Evolutionary conservation across 2,888 invertebrate species (phyloP).

Genomic region (Andrena dorsata): DNA sequence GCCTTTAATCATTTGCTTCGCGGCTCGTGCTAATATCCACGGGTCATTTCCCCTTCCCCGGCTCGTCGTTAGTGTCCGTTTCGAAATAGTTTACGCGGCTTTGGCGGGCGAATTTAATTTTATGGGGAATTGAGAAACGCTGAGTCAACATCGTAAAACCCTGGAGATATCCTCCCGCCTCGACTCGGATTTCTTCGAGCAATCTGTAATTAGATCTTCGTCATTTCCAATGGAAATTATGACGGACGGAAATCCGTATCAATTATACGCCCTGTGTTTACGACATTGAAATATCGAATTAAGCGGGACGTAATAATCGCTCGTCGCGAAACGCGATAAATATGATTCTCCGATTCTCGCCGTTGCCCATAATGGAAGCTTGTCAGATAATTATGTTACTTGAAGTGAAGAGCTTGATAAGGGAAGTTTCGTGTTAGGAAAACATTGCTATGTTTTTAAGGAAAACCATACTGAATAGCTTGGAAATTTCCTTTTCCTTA

Average conservation of each 20-base stretch:
- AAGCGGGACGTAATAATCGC: slow-evolving; percentile 2
- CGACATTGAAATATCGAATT: slow-evolving; percentile 40
- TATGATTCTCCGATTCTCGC: slow-evolving; percentile 2
- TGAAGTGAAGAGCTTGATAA: background rate
- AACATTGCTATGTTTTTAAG: too few species aligned
- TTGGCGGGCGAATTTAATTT: slow-evolving; percentile 41
- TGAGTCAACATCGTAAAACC: slow-evolving; percentile 46
- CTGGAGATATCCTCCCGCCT: background rate
- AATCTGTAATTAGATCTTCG: slow-evolving; percentile 62
- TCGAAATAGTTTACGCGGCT: slow-evolving; percentile 3
- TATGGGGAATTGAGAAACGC: slow-evolving; percentile 44
- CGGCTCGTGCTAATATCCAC: background rate
- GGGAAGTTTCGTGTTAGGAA: background rate
- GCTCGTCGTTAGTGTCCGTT: background rate
- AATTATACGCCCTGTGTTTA: slow-evolving; percentile 34
- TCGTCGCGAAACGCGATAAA: background rate
- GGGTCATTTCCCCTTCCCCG: background rate
- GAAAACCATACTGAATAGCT: too few species aligned
- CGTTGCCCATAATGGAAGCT: background rate
- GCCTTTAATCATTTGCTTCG: slow-evolving; percentile 39
- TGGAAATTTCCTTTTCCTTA: too few species aligned
- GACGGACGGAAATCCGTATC: slow-evolving; percentile 36
- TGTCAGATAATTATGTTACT: background rate
- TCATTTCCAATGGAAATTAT: slow-evolving; percentile 43
- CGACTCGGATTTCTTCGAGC: slow-evolving; percentile 41